Evolutionary conservation across 1,140 invertebrate genomes (phyloP).

Genomic region (Apis dorsata): DNA sequence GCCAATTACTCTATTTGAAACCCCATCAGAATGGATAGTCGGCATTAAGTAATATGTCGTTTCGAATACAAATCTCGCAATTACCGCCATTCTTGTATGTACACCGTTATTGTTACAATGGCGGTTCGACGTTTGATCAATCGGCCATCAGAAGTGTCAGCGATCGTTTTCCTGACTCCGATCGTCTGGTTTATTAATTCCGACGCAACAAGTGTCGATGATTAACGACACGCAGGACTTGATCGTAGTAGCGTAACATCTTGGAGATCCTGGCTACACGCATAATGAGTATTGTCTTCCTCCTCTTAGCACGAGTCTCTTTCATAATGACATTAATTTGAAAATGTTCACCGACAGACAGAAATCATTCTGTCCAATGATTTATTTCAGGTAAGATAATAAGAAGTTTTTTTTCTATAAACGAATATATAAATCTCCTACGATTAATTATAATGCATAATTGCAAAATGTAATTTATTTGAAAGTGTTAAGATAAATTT

Average conservation of each 20-base stretch:
- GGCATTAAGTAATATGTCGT: background rate
- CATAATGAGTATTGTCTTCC: slow-evolving; percentile 13
- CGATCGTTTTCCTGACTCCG: background rate
- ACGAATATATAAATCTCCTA: too few species aligned
- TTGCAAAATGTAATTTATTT: too few species aligned
- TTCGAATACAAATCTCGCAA: slow-evolving; percentile 3
- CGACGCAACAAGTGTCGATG: slow-evolving; percentile 4
- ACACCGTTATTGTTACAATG: background rate
- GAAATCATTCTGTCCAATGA: slow-evolving; percentile 40
- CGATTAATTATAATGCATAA: too few species aligned
- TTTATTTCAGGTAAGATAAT: too few species aligned
- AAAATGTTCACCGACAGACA: slow-evolving; percentile 55
- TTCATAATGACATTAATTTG: slow-evolving; percentile 53
- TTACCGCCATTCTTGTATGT: background rate
- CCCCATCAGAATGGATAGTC: background rate
- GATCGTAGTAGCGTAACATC: slow-evolving; percentile 19
- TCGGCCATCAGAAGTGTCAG: background rate
- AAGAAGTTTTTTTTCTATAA: too few species aligned
- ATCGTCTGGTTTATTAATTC: slow-evolving; percentile 5
- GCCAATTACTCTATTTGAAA: background rate
- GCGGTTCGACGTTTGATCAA: background rate
- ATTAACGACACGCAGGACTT: background rate
- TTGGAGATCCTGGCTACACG: slow-evolving; percentile 26
- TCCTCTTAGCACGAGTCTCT: slow-evolving; percentile 20
- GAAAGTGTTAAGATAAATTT: too few species aligned